Base-by-base conservation (phyloP, 2,113 vertebrate genomes). In the Lynx canadensis region DNA sequence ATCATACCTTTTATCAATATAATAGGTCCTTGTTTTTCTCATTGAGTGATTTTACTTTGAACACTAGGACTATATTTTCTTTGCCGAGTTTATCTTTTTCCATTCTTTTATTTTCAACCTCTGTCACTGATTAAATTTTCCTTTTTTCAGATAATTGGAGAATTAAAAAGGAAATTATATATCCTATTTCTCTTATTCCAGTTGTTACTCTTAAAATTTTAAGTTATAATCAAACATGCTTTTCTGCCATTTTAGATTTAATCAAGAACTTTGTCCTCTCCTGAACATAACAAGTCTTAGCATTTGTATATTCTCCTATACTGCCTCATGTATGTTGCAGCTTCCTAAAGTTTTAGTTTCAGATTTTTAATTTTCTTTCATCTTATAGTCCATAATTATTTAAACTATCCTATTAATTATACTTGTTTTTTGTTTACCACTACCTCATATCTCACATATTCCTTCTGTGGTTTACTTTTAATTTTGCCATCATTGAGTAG, bases 21-120 rank as follows among this genome's bases (percentile, higher is more conserved):
- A 78, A 25, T 73, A 92, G n/a, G 10, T 96, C 36, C 57, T 94
- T 55, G 33, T 85, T 71, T 91, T 82, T 41, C 60, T 95, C 21
- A 71, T 74, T 76, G 84, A 87, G 36, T 92, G 65, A 94, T 94
- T 97, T 89, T 81, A 38, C 25, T 85, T 74, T 80, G 31, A 69
- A 74, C 83, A 45, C 11, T 36, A 52, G 11, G 27, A 88, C 27
- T 80, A 13, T 25, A 1, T 66, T 48, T 69, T 38, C 88, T 84
- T 89, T 55, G 27, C 11, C 9, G 52, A n/a, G 8, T 69, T 27
- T 33, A 84, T 78, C 7, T 68, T 96, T 91, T 85, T 69, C 12
- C 29, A 12, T 80, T 65, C 36, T 91, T 96, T 94, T 69, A 21
- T 86, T 94, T 96, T 89, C 18, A 89, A 14, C 14, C 38, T 63